These are phyloP conservation scores for Campoletis sonorensis DNA, from an alignment of 1,140 invertebrate species.

Conservation along the genomic window DNA sequence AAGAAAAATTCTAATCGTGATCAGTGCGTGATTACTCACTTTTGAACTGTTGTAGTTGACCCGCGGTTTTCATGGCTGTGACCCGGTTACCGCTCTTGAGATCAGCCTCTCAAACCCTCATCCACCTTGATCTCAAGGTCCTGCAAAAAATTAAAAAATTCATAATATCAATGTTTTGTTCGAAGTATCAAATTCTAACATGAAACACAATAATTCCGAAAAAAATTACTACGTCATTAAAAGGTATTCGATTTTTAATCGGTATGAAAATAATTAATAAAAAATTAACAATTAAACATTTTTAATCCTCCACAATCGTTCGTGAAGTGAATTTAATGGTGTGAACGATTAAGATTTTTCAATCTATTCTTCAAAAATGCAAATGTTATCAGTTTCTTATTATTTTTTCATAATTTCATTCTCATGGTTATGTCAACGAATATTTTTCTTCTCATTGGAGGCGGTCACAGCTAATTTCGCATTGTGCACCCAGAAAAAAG, in stretches of 20 bases:
- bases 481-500: too few species aligned
- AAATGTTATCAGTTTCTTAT: neutral
- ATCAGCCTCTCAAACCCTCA: conserved; percentile 12
- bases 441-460: neutral
- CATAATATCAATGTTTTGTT: neutral
- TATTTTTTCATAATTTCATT: neutral
- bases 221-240: neutral
- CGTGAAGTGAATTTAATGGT: too few species aligned
- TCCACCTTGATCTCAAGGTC: conserved; percentile 13
- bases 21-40: conserved; percentile 60
- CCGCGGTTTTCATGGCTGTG: conserved; percentile 63
- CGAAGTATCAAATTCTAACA: neutral
- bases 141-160: conserved; percentile 1
- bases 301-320: neutral
- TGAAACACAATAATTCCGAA: neutral
- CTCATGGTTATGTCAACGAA: neutral
- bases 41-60: conserved; percentile 66
- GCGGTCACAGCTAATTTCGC: neutral
- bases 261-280: neutral
- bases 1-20: conserved; percentile 7
- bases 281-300: neutral
- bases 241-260: neutral
- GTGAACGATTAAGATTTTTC: neutral
- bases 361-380: neutral
- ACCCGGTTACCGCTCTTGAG: neutral